A percentile compares a stretch with the other conserved stretches of the same genome.
Evolutionary conservation across 2,888 invertebrate species (phyloP).

Genomic region (Polietes domitor): DNA sequence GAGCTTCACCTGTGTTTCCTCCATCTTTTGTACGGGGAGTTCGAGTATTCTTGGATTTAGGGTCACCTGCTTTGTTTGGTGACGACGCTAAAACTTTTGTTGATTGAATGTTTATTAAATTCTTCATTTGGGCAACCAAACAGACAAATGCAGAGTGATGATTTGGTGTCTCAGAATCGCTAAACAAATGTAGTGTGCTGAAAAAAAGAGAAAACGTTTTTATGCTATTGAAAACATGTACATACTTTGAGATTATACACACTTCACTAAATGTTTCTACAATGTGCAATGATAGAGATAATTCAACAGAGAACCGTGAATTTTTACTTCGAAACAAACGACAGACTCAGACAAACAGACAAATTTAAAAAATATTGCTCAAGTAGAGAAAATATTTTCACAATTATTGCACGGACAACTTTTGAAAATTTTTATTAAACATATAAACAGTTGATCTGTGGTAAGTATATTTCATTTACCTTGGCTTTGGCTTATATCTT

Average conservation of each 20-base stretch:
- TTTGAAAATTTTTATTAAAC: too few relatives aligned
- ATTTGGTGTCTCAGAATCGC: slow-evolving; percentile 60
- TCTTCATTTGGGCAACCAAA: slow-evolving; percentile 67
- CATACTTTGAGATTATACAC: too few relatives aligned
- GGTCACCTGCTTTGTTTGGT: not conserved
- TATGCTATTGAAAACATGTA: not conserved
- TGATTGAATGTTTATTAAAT: slow-evolving; percentile 55
- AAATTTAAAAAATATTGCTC: slow-evolving; percentile 18
- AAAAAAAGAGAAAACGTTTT: not conserved
- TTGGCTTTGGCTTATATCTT: slow-evolving; percentile 68
- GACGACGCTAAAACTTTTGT: slow-evolving; percentile 4
- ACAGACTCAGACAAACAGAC: not conserved
- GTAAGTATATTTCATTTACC: slow-evolving; percentile 57
- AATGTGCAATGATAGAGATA: not conserved
- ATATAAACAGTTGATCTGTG: not conserved
- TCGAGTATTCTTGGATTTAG: slow-evolving; percentile 22
- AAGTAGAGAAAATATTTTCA: slow-evolving; percentile 35
- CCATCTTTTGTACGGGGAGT: not conserved
- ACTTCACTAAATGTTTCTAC: too few relatives aligned
- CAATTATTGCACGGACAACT: too few relatives aligned
- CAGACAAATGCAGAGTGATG: slow-evolving; percentile 72
- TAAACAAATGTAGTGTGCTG: slow-evolving; percentile 62
- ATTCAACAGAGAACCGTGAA: not conserved
- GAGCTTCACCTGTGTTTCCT: not conserved
- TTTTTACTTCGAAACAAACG: not conserved